phyloP scores from a whole-genome alignment of 2,888 invertebrate genomes.

The Dendrolimus pini region DNA sequence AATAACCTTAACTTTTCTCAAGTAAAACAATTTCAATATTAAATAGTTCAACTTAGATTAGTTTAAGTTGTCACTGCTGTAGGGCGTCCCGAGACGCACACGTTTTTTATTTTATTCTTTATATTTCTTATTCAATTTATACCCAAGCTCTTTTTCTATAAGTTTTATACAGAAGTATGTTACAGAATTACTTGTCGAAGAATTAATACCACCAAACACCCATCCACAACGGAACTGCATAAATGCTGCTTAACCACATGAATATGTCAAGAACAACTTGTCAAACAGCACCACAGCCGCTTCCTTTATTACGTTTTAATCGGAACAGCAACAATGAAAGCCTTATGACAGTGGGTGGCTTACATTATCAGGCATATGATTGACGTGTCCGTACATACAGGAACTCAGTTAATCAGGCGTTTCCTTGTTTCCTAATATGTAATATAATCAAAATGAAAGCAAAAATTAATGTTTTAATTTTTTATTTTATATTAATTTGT shows the following conservation, averaged over 20 bases:
- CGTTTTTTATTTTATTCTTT: too few species aligned
- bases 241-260: neutral
- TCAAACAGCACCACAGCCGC: neutral
- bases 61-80: too few species aligned
- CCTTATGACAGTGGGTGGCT: neutral
- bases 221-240: neutral
- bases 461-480: too few species aligned
- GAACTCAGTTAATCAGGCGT: neutral
- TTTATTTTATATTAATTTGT: too few species aligned
- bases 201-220: neutral
- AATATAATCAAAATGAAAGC: too few species aligned
- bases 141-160: too few species aligned
- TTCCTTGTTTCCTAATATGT: neutral
- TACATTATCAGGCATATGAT: neutral
- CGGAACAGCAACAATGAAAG: neutral
- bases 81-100: too few species aligned
- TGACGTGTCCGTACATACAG: neutral
- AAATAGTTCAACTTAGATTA: too few species aligned
- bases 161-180: too few species aligned
- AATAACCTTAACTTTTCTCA: too few species aligned
- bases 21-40: too few species aligned
- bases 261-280: neutral
- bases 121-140: too few species aligned
- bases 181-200: neutral
- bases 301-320: neutral